Evolutionary conservation across 2,113 vertebrate species (phyloP), one percentile per base, ranked within the genome.

Genomic region (Thomomys bottae): DNA sequence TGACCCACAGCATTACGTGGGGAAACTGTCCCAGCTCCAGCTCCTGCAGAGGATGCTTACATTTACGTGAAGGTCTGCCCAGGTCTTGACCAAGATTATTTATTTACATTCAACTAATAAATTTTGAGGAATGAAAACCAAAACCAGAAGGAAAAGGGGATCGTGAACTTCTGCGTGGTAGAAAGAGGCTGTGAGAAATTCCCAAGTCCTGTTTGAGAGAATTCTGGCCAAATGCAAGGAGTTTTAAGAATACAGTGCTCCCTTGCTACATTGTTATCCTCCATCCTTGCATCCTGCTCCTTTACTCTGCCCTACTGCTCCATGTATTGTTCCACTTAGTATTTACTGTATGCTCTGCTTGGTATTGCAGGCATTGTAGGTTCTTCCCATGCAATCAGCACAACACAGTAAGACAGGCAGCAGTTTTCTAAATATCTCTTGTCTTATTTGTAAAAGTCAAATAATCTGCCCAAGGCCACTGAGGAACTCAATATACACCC

Each of bases 51-150:
- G 86, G 93, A 76, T 4, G 15, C 32, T 85, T 70, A 71, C 63
- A 1, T 76, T 54, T 26, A 36, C 63, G 23, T 49, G 78, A 85
- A 79, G 61, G 54, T 30, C 49, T 63, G 57, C 61, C 8, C 64
- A 21, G 38, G 83, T 42, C 79, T 77, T 59, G 10, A 24, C 63
- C 20, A 0, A 20, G 79, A 40, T 20, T 84, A 80, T 90, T 94
- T 94, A 73, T 96, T 96, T 95, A 88, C 38, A 49, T 61, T 90
- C 34, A 36, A 93, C 83, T 89, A 93, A 89, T 54, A 87, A 92
- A 95, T 93, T 87, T 75, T 76, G 72, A 87, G 88, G 87, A 89
- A 87, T 77, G 85, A 73, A 91, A 95, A 75, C 76, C 68, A 59
- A 93, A 93, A 54, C 89, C 87, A 94, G 67, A 40, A 85, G 57